A percentile compares a stretch with the other conserved stretches of the same genome.
Evolutionary conservation across 2,888 invertebrate species (phyloP).

Genomic region (Zaprionus obscuricornis): DNA sequence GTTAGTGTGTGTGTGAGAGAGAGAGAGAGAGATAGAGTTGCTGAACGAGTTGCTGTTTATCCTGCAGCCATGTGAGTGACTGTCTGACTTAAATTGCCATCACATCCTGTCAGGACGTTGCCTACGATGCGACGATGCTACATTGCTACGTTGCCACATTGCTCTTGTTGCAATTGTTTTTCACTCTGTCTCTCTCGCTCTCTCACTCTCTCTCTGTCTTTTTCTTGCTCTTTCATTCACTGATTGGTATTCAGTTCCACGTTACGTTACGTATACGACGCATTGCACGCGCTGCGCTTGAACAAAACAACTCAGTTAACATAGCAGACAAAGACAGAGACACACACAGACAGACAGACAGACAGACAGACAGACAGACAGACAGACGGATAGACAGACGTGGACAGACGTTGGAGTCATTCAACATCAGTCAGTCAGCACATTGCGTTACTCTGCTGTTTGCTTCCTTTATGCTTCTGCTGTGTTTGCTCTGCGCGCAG

Average conservation of each 20-base stretch:
- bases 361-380: background rate
- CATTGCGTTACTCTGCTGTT: constrained; percentile 39
- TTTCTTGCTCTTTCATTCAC: too few relatives aligned
- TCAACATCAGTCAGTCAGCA: constrained; percentile 53
- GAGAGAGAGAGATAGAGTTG: too few relatives aligned
- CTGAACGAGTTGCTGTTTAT: constrained; percentile 25
- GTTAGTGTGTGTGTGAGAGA: background rate
- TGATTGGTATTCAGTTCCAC: constrained; percentile 63
- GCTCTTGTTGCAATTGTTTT: too few relatives aligned
- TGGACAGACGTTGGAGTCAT: too few relatives aligned
- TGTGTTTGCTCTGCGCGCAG: constrained; percentile 15
- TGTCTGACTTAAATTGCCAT: constrained; percentile 80
- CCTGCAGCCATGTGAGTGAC: constrained; percentile 54
- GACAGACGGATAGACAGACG: constrained; percentile 3
- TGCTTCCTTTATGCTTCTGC: constrained; percentile 20
- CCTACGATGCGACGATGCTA: constrained; percentile 8
- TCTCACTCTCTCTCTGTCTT: too few relatives aligned
- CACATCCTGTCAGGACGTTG: constrained; percentile 61
- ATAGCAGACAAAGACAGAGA: constrained; percentile 32
- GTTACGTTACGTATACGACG: constrained; percentile 38
- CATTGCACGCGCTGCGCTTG: constrained; percentile 35
- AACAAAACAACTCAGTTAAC: constrained; percentile 68
- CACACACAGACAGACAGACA: constrained; percentile 2
- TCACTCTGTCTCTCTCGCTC: too few relatives aligned
- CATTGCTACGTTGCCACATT: constrained; percentile 23